Evolutionary conservation across 2,888 invertebrate species (phyloP), one percentile per base, ranked within the genome.

Genomic region (Scaptomyza tumidula): DNA sequence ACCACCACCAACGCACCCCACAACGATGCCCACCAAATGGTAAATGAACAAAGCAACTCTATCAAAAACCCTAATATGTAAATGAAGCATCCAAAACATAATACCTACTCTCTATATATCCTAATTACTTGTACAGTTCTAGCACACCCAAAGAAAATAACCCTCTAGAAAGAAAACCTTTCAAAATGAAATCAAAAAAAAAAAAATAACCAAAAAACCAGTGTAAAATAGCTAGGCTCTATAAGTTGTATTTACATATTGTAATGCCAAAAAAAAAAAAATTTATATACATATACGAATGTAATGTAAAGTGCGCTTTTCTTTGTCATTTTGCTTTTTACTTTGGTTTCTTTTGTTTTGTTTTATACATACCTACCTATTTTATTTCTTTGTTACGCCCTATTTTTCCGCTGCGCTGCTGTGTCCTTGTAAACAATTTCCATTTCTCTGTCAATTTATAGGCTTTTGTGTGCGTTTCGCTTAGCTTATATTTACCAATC

Each of bases 391-490:
- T 39, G 33, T 52, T 80, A 80, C 84, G 80, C 79, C 71, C 77
- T 68, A 75, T 84, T 71, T 76, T 76, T 64, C 56, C 35, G 57
- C 63, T 64, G 27, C 50, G 66, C 80, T 78, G 64, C 80, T 78
- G 60, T 79, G 79, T 78, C 78, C 76, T 79, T 79, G 79, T 78
- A 70, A 70, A 78, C 73, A 83, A 73, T 81, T 84, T 82, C 80
- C 66, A 71, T 70, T 75, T 75, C 68, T 64, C 80, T 72, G 75
- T 80, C 81, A 77, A 81, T 85, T 85, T 85, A 78, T 81, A 82
- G 85, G 81, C 82, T 85, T 82, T 86, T 82, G 83, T 82, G 86
- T 86, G 86, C 86, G 53, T 82, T 83, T 80, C 83, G 86, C 82
- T 86, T 86, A 80, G 86, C 84, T 74, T 80, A 83, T 86, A 80